Conservation (phyloP, 2,113 vertebrate species). For the Tetrao urogallus region DNA sequence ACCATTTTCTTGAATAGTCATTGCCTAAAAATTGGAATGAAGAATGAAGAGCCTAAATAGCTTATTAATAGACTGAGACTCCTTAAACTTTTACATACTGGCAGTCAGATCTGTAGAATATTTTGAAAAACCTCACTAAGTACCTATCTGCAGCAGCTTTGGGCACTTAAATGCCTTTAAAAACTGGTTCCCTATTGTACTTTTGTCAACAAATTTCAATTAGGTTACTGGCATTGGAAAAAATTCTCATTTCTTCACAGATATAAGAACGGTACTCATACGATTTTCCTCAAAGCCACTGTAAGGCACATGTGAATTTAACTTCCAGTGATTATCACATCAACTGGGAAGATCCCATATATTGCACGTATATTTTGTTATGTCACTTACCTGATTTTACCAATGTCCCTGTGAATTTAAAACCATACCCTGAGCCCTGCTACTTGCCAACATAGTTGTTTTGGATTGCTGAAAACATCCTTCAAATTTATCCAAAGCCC, state of each 20-base stretch:
- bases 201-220: conserved; percentile 43
- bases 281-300: neutral
- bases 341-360: neutral
- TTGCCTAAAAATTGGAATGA: conserved; percentile 38
- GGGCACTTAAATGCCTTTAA: conserved; percentile 40
- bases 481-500: neutral
- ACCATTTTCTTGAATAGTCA: conserved; percentile 25
- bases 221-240: neutral
- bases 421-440: neutral
- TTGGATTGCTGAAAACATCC: neutral
- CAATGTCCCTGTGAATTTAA: neutral
- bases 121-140: conserved; percentile 50
- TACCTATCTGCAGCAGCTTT: conserved; percentile 35
- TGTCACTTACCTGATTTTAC: neutral
- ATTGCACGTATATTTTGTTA: neutral
- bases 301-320: neutral
- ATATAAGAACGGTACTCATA: neutral
- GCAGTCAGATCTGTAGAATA: conserved; percentile 18
- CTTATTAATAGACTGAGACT: conserved; percentile 64
- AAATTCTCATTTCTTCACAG: neutral
- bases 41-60: conserved; percentile 40
- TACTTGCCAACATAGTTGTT: neutral
- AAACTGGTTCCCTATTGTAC: neutral
- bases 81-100: conserved; percentile 19
- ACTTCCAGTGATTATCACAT: neutral